Evolutionary conservation across 1,140 invertebrate genomes (phyloP).

Genomic region (Drosophila eugracilis): DNA sequence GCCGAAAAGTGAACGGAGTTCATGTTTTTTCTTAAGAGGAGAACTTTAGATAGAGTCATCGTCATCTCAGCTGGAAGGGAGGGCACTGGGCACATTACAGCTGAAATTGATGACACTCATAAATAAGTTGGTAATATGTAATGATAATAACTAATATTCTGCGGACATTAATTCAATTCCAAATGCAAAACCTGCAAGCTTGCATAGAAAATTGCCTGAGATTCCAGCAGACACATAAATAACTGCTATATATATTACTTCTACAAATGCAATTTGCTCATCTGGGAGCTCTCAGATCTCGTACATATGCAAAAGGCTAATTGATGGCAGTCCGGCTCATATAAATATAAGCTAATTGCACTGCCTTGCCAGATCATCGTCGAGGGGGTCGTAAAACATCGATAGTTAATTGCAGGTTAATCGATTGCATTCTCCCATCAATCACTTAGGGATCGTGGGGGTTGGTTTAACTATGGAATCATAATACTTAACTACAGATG

Average conservation of each 20-base stretch:
- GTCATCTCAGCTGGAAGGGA: constrained; percentile 2
- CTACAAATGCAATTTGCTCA: neutral
- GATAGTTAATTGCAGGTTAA: constrained; percentile 39
- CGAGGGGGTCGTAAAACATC: constrained; percentile 32
- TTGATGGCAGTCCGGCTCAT: constrained; percentile 40
- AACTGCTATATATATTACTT: constrained; percentile 1
- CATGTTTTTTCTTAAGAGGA: neutral
- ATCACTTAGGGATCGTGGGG: constrained; percentile 15
- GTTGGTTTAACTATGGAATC: no score
- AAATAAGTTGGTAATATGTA: constrained; percentile 48
- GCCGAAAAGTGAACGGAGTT: constrained; percentile 34
- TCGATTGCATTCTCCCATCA: constrained; percentile 26
- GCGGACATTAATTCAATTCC: constrained; percentile 43
- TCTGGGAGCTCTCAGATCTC: constrained; percentile 2
- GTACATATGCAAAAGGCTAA: constrained; percentile 27
- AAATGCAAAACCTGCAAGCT: constrained; percentile 26
- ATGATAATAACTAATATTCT: constrained; percentile 52
- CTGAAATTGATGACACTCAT: constrained; percentile 75
- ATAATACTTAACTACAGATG: no score
- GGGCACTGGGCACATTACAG: constrained; percentile 1
- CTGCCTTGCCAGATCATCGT: constrained; percentile 1
- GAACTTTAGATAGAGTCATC: constrained; percentile 24
- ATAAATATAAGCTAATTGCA: constrained; percentile 47
- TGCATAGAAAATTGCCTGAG: constrained; percentile 35
- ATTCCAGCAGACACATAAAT: constrained; percentile 26